Evolutionary conservation across 2,888 invertebrate species (phyloP).

Genomic region (Melanophora roralis): DNA sequence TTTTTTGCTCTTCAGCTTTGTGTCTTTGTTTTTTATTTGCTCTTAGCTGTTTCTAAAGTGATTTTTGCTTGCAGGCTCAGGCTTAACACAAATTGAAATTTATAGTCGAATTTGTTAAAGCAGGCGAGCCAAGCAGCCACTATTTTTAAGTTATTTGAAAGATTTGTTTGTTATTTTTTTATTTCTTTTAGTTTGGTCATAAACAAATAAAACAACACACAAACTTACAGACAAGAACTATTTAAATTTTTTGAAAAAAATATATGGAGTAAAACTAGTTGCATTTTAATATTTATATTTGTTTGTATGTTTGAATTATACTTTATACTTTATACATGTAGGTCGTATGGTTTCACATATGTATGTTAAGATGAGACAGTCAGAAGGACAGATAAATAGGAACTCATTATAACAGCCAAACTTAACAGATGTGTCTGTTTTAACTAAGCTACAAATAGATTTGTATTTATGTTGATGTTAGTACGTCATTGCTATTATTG

Average conservation of each 20-base stretch:
- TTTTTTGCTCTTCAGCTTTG: not conserved
- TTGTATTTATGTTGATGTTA: conserved; percentile 38
- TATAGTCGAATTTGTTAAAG: conserved; percentile 71
- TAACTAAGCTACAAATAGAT: conserved; percentile 17
- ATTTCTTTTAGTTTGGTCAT: conserved; percentile 14
- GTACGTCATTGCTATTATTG: conserved; percentile 43
- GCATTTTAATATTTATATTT: too few species aligned
- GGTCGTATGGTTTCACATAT: conserved; percentile 55
- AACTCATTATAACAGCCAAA: conserved; percentile 33
- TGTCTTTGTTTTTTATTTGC: conserved; percentile 20
- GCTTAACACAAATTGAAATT: conserved; percentile 74
- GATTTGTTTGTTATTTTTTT: conserved; percentile 20
- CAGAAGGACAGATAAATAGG: conserved; percentile 25
- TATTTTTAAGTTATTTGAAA: conserved; percentile 63
- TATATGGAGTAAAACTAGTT: conserved; percentile 57
- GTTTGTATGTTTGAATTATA: too few species aligned
- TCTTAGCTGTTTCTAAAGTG: conserved; percentile 46
- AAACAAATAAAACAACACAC: conserved; percentile 4
- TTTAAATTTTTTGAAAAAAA: not conserved
- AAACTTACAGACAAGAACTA: not conserved
- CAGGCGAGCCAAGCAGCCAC: conserved; percentile 62
- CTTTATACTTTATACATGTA: conserved; percentile 50
- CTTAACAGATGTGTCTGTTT: conserved; percentile 22
- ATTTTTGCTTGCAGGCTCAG: conserved; percentile 51
- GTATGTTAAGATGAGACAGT: conserved; percentile 24